These are phyloP conservation scores for Syngnathus acus DNA, from an alignment of 2,797 vertebrate genomes.

Conservation along the genomic window DNA sequence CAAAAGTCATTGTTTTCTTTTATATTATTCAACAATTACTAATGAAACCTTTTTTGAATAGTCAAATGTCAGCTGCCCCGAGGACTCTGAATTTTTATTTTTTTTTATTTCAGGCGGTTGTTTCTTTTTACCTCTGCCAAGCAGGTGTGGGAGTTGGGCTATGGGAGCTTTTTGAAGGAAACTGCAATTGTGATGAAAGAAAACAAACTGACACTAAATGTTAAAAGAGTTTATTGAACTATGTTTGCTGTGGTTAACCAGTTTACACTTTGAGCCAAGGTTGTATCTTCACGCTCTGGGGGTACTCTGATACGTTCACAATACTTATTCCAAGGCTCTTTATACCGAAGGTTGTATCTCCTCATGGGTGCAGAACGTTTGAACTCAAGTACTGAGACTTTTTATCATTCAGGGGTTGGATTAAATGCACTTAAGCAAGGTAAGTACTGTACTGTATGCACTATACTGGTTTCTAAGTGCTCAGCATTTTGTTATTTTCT, in stretches of 20 bases:
- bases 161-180: slow-evolving; percentile 22
- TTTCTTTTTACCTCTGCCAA: slow-evolving; percentile 32
- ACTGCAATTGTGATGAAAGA: slow-evolving; percentile 12
- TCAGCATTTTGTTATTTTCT: too few relatives aligned
- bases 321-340: neutral
- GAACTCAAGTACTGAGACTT: neutral
- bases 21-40: slow-evolving; percentile 27
- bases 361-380: neutral
- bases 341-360: neutral
- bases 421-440: neutral
- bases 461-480: neutral
- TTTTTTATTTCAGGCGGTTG: neutral
- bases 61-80: slow-evolving; percentile 13
- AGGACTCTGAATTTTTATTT: slow-evolving; percentile 9
- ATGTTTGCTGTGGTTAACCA: slow-evolving; percentile 4
- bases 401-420: neutral
- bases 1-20: slow-evolving; percentile 5
- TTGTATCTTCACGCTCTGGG: neutral
- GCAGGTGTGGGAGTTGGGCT: slow-evolving; percentile 32
- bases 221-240: slow-evolving; percentile 2
- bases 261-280: slow-evolving; percentile 8
- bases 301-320: neutral
- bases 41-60: slow-evolving; percentile 23
- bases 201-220: slow-evolving; percentile 14
- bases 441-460: neutral